Percentiles rank a stretch among this genome's conserved stretches.
Conservation (phyloP, 2,888 invertebrate species). For the Pristionchus fissidentatus region DNA sequence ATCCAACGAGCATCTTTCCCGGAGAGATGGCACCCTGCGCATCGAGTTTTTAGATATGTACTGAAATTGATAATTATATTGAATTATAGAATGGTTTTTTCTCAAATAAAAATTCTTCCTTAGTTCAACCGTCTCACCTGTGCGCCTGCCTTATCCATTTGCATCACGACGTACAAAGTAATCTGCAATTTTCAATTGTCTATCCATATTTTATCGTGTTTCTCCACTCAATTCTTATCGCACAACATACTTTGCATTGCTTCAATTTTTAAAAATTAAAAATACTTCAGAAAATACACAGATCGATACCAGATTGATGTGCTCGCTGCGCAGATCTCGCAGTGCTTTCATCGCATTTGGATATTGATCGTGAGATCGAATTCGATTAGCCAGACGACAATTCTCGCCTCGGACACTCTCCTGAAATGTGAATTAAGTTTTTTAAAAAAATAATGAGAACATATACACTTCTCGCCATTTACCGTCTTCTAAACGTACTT, state of each 20-base stretch:
- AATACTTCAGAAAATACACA: neutral
- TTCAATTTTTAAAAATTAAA: neutral
- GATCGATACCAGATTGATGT: neutral
- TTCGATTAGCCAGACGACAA: neutral
- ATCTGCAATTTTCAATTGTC: neutral
- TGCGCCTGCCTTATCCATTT: neutral
- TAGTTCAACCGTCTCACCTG: neutral
- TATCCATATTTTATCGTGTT: too few species aligned
- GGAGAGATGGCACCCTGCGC: neutral
- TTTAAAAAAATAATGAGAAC: too few species aligned
- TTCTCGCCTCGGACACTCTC: neutral
- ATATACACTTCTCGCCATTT: too few species aligned
- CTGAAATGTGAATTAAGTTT: neutral
- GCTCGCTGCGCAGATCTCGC: neutral
- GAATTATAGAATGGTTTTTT: neutral
- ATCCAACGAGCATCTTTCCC: neutral
- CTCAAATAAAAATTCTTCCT: neutral
- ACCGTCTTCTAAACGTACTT: too few species aligned
- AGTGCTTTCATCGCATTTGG: neutral
- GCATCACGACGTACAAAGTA: neutral
- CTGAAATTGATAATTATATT: neutral
- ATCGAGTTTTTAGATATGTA: neutral
- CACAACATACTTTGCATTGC: too few species aligned
- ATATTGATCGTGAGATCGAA: neutral
- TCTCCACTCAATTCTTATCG: too few species aligned